Base-by-base conservation (phyloP, 2,888 invertebrate genomes). In the Perizoma affinitatum region DNA sequence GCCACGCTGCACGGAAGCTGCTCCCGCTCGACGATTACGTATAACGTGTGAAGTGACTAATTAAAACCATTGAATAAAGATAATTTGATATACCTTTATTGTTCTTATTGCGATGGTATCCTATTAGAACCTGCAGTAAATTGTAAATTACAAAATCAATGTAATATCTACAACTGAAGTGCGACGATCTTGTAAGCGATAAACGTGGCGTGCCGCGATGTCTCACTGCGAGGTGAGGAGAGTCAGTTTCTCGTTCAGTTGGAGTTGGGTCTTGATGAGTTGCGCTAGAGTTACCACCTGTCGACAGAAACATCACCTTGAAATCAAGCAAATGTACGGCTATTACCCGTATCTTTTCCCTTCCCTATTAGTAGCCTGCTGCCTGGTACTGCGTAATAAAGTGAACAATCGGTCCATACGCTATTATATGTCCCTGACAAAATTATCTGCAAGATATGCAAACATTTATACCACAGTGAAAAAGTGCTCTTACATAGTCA, bases 181-280 rank as follows among this genome's bases (percentile, higher is more conserved):
- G 7, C 7, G 9, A 40, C 40, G 9, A 22, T 22, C 22, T 6
- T 8, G 7, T 40, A 38, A 48, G 11, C 38, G 33, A 8, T 22
- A 35, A 11, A 7, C 7, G 3, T 36, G 36, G 34, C 4, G 46
- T 8, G 46, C 7, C 34, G 34, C 5, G 40, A 45, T 6, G 7
- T 34, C 9, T 86, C 75, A 91, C 82, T 89, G 90, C 36, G 96
- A 95, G 48, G 96, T 97, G 70, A 97, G 93, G 72, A 97, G 94
- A 6, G 97, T 97, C 48, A 99, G 94, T 88, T 99, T 99, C 90
- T 99, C 99, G 88, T 99, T 98, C 56, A 99, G 93, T 80, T 98
- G 97, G 75, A 99, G 94, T 88, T 99, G 99, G 2, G 99, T 98
- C 91, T 98, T 98, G 78, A 98, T 97, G 63, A 99, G 93, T 81